phyloP scores from a whole-genome alignment of 1,140 invertebrate species.

The Zeugodacus cucurbitae region DNA sequence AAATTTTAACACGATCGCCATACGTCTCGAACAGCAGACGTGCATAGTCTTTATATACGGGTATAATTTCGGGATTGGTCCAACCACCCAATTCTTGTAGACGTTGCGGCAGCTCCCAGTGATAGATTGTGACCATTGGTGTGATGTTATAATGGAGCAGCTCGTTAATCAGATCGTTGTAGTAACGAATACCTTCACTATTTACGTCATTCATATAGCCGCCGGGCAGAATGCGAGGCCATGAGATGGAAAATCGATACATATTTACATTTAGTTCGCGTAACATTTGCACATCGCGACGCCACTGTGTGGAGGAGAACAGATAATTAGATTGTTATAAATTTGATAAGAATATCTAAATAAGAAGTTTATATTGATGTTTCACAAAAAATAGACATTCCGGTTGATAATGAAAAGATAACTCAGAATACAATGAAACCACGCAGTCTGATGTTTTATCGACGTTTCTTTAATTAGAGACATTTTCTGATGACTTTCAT shows the following conservation, averaged over 20 bases:
- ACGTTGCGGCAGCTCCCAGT: constrained; percentile 76
- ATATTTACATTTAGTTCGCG: constrained; percentile 70
- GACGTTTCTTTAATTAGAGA: background rate
- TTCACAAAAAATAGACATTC: background rate
- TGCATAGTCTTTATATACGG: constrained; percentile 73
- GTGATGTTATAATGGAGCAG: constrained; percentile 70
- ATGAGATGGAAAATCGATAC: constrained; percentile 80
- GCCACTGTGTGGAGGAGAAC: constrained; percentile 57
- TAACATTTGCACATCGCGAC: constrained; percentile 70
- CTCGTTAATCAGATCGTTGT: constrained; percentile 74
- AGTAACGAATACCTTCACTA: constrained; percentile 74
- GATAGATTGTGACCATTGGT: constrained; percentile 77
- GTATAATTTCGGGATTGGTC: constrained; percentile 71
- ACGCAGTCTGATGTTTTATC: background rate
- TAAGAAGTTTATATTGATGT: background rate
- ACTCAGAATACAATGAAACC: background rate
- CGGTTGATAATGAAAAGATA: background rate
- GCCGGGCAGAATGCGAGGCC: constrained; percentile 74
- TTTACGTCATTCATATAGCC: constrained; percentile 73
- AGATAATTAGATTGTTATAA: background rate
- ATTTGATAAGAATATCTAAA: no score
- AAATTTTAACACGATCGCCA: constrained; percentile 73
- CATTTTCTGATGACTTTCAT: background rate
- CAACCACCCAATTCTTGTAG: constrained; percentile 75
- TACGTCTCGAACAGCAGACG: constrained; percentile 70